Percentiles rank a stretch among this genome's conserved stretches.
Evolutionary conservation across 2,797 vertebrate genomes (phyloP).

Genomic region (Gymnocypris eckloni): DNA sequence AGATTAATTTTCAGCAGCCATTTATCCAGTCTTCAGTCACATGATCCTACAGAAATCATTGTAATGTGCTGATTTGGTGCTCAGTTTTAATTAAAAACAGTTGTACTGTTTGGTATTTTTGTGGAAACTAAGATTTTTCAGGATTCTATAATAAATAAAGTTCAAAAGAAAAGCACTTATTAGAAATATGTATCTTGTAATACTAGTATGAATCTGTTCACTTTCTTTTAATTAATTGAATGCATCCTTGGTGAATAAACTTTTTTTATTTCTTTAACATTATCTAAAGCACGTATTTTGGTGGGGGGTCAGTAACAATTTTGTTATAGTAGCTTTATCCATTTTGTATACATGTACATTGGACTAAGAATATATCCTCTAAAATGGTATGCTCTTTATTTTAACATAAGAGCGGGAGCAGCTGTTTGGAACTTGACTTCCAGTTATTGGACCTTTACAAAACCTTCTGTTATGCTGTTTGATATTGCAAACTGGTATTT

Average conservation of each 20-base stretch:
- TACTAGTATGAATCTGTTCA: background rate
- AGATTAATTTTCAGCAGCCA: background rate
- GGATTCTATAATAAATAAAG: background rate
- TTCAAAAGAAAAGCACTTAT: background rate
- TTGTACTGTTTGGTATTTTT: background rate
- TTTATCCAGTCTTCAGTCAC: background rate
- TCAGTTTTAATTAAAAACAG: background rate
- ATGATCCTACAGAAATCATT: background rate
- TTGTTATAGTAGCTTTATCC: background rate
- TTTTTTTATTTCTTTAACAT: background rate
- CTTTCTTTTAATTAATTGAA: background rate
- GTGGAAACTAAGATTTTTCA: background rate
- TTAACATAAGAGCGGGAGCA: background rate
- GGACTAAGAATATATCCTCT: background rate
- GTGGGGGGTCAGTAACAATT: too few relatives aligned
- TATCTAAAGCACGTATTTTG: too few relatives aligned
- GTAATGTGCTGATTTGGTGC: background rate
- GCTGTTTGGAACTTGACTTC: background rate
- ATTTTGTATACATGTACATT: background rate
- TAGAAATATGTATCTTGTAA: background rate
- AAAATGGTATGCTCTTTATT: too few relatives aligned
- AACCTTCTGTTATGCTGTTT: background rate
- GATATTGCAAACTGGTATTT: background rate
- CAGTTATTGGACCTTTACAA: background rate
- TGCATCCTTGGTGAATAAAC: background rate